Evolutionary conservation across 2,797 vertebrate species (phyloP).

Genomic region (Acropternis orthonyx): DNA sequence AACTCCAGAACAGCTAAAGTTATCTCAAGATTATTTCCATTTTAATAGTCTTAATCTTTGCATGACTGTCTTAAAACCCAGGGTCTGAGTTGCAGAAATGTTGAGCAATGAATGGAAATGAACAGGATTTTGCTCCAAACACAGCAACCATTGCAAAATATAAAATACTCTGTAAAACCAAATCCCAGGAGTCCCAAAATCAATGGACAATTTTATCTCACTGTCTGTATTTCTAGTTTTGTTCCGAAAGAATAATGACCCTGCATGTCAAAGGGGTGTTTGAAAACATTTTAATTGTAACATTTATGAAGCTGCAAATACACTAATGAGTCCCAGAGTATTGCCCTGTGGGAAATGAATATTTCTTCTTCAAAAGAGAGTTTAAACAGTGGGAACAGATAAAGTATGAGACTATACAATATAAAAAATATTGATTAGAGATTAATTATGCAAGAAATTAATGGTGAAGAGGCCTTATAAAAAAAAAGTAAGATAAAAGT

Average conservation of each 20-base stretch:
- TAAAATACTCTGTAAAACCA: background rate
- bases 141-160: background rate
- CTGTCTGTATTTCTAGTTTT: background rate
- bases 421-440: background rate
- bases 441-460: background rate
- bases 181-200: background rate
- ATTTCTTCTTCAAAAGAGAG: background rate
- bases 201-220: background rate
- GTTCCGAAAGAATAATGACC: background rate
- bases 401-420: background rate
- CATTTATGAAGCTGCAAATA: constrained; percentile 18
- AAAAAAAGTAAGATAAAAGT: background rate
- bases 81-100: background rate
- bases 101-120: background rate
- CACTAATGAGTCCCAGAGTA: background rate
- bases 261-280: background rate
- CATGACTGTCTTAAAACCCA: background rate
- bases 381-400: background rate
- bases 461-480: background rate
- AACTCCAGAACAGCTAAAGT: background rate
- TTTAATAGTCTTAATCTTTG: background rate
- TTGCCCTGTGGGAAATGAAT: background rate
- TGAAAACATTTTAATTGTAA: background rate
- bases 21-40: background rate
- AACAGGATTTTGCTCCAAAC: background rate